Evolutionary conservation across 2,113 vertebrate genomes (phyloP).

Genomic region (Chlorodrepanis virens): DNA sequence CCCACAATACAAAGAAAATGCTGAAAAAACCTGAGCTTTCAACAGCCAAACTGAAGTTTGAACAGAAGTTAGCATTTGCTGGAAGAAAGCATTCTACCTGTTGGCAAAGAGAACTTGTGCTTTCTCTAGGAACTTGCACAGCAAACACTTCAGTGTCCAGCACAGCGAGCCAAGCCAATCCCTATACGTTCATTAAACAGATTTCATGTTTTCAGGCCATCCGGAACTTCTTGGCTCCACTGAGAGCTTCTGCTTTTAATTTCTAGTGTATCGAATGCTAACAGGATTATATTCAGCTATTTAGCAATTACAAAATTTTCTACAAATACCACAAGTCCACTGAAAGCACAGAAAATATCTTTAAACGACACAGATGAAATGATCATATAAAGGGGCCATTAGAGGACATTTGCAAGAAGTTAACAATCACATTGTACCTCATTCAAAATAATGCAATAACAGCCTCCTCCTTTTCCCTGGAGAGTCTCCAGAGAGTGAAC

Average conservation of each 20-base stretch:
- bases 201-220: neutral
- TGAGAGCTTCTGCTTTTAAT: slow-evolving; percentile 48
- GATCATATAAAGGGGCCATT: neutral
- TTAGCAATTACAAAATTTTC: slow-evolving; percentile 12
- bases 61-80: neutral
- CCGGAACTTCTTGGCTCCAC: neutral
- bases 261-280: slow-evolving; percentile 16
- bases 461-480: neutral
- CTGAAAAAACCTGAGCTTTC: neutral
- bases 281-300: slow-evolving; percentile 3
- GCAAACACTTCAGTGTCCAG: neutral
- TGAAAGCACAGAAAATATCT: neutral
- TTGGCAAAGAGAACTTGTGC: neutral
- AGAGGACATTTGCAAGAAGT: slow-evolving; percentile 16
- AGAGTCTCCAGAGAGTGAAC: neutral
- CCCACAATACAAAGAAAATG: neutral
- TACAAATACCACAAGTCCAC: neutral
- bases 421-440: neutral
- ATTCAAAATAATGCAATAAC: slow-evolving; percentile 9
- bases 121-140: neutral
- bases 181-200: neutral
- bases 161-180: neutral
- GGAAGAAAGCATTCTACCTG: neutral
- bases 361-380: neutral
- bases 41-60: neutral